Evolutionary conservation across 2,888 invertebrate genomes (phyloP).

Genomic region (Scaptomyza flava): DNA sequence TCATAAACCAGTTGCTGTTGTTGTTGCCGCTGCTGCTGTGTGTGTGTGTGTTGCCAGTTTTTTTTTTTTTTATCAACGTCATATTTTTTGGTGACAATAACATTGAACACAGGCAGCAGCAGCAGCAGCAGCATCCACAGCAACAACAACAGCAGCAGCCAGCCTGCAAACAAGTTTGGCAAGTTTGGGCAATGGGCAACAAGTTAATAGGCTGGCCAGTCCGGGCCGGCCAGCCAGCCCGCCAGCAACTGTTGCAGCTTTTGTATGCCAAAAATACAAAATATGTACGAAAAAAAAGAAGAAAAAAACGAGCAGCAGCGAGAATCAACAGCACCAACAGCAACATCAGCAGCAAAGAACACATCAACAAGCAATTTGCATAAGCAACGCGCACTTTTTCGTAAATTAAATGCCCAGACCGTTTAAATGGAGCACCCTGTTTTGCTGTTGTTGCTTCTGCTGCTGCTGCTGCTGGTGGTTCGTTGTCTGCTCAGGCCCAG

Average conservation of each 20-base stretch:
- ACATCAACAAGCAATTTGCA: conserved; percentile 75
- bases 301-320: neutral
- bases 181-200: conserved; percentile 77
- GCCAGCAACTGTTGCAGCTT: conserved; percentile 66
- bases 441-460: conserved; percentile 34
- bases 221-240: conserved; percentile 15
- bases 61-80: conserved; percentile 59
- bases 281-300: conserved; percentile 7
- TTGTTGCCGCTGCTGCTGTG: conserved; percentile 29
- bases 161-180: conserved; percentile 77
- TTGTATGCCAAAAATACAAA: conserved; percentile 57
- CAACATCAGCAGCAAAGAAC: conserved; percentile 48
- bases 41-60: neutral
- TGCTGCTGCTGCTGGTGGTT: conserved; percentile 40
- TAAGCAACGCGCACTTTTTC: conserved; percentile 81
- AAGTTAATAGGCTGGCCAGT: conserved; percentile 66
- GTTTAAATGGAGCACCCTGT: conserved; percentile 78
- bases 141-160: conserved; percentile 18
- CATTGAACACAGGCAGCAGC: conserved; percentile 67
- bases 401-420: conserved; percentile 77
- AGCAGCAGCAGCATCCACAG: conserved; percentile 32
- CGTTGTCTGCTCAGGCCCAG: conserved; percentile 68
- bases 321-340: conserved; percentile 24
- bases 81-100: conserved; percentile 77
- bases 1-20: conserved; percentile 72